phyloP scores from a whole-genome alignment of 2,888 invertebrate species.

The Polydrusus pterygomalis region DNA sequence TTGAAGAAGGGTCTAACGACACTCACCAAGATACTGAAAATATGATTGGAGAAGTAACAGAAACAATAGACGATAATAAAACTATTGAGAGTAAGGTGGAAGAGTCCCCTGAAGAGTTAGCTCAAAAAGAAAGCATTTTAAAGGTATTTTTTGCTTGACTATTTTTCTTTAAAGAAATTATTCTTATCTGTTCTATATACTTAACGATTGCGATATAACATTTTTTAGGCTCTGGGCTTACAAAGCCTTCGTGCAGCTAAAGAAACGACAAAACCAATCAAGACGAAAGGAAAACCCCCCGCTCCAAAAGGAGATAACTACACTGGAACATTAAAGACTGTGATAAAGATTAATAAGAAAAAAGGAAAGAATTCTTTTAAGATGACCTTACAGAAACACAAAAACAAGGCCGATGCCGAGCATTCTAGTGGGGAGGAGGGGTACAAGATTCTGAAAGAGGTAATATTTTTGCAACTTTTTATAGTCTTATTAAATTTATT shows the following conservation, averaged over 20 bases:
- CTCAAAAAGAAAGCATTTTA: slow-evolving; percentile 81
- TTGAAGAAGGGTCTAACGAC: background rate
- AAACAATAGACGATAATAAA: slow-evolving; percentile 34
- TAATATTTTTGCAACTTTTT: slow-evolving; percentile 64
- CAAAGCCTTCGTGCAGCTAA: slow-evolving; percentile 85
- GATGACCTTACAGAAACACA: slow-evolving; percentile 86
- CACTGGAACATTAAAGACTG: slow-evolving; percentile 88
- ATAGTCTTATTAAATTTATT: no score
- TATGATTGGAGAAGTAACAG: slow-evolving; percentile 40
- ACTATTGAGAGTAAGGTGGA: slow-evolving; percentile 30
- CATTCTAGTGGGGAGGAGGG: slow-evolving; percentile 74
- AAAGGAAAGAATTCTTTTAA: slow-evolving; percentile 83
- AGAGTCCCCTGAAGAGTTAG: slow-evolving; percentile 63
- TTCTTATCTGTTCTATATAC: background rate
- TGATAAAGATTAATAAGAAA: slow-evolving; percentile 86
- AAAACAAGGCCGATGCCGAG: slow-evolving; percentile 66
- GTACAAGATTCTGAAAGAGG: slow-evolving; percentile 77
- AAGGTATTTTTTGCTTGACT: slow-evolving; percentile 60
- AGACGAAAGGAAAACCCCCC: slow-evolving; percentile 56
- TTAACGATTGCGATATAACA: no score
- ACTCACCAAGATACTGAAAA: slow-evolving; percentile 38
- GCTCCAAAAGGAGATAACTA: slow-evolving; percentile 71
- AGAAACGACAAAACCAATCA: slow-evolving; percentile 73
- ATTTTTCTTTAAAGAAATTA: background rate
- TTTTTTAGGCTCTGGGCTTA: slow-evolving; percentile 79